Base-by-base conservation (phyloP, 2,797 vertebrate genomes). In the Oreonectes daqikongensis region DNA sequence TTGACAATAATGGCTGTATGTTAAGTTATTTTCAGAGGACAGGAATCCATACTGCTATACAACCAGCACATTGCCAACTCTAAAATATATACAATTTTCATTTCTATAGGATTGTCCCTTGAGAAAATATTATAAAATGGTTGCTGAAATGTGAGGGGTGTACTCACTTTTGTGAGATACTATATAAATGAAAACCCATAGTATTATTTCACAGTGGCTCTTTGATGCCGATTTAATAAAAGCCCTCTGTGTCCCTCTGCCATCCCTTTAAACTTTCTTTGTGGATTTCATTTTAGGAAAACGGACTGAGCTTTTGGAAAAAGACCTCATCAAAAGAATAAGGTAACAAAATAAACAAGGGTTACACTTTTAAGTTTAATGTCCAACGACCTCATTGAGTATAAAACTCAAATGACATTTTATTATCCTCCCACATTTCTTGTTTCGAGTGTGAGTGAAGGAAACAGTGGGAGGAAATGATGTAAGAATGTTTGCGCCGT, bases 281-380 rank as follows among this genome's bases (percentile, higher is more conserved):
- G 48, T 50, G 48, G 48, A 18, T 50, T 20, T 50, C n/a, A 26
- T 84, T 65, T 35, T 67, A 94, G 93, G 91, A 71, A 72, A 82
- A 73, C 87, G 91, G 79, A 20, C 76, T 5, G 90, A 94, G 78
- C 85, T 87, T 79, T 69, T 93, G 86, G 85, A 91, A 81, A 91
- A 88, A 82, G 63, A 84, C 3, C 60, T 91, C 2, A 64, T 86
- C 42, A 80, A 89, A 83, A 83, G 70, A 77, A 90, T 90, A 80
- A 91, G 91, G 92, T 93, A 88, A 84, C 72, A 71, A 52, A 79
- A 72, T 64, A 50, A 46, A 78, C 73, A 82, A 81, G 32, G 1
- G 1, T 46, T n/a, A 20, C 22, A 59, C 5, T 57, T 57, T 67
- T 17, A 44, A 57, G 20, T 75, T 9, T 32, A 44, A 57, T 22